Evolutionary conservation across 2,797 vertebrate genomes (phyloP), one percentile per base, ranked within the genome.

Genomic region (Trichosurus vulpecula): DNA sequence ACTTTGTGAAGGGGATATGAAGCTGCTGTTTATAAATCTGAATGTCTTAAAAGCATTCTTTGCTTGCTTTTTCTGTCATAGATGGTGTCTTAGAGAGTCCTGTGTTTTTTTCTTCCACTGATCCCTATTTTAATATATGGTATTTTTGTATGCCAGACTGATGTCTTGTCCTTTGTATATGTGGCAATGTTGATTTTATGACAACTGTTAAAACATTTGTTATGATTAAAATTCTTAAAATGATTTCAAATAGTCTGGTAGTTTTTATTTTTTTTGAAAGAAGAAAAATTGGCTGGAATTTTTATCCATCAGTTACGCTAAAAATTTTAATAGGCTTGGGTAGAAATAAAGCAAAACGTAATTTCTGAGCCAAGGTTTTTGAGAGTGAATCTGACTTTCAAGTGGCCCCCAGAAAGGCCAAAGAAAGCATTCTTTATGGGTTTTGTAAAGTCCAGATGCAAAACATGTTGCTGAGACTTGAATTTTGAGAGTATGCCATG

Each of bases 151-250:
- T 98, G 96, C 97, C 94, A 96, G 0, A 95, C 93, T 98, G 94
- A 93, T 97, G 97, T 98, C 97, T 97, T 95, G 96, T 98, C 98
- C 97, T 98, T 98, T 98, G 96, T 98, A 97, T 56, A 96, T 96
- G 97, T 98, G 97, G 96, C 98, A 98, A 98, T 0, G 29, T 97
- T 95, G 58, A 97, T 98, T 98, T 98, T 97, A 97, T 98, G 97
- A 98, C 95, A 98, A 97, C 95, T 97, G 95, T 98, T 98, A 95
- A 97, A 97, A 97, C 95, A 97, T 98, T 98, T 98, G 96, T 97
- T 98, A 96, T 98, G 97, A 98, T 98, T 98, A 98, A 98, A 99
- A 97, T 97, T 98, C 97, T 97, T 66, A 98, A 97, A 98, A 98
- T 90, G 55, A 96, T 98, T 98, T 98, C 98, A 97, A 97, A 93